Percentiles rank a stretch among this genome's conserved stretches.
Evolutionary conservation across 2,797 vertebrate genomes (phyloP).

Genomic region (Ceyx erithaca): DNA sequence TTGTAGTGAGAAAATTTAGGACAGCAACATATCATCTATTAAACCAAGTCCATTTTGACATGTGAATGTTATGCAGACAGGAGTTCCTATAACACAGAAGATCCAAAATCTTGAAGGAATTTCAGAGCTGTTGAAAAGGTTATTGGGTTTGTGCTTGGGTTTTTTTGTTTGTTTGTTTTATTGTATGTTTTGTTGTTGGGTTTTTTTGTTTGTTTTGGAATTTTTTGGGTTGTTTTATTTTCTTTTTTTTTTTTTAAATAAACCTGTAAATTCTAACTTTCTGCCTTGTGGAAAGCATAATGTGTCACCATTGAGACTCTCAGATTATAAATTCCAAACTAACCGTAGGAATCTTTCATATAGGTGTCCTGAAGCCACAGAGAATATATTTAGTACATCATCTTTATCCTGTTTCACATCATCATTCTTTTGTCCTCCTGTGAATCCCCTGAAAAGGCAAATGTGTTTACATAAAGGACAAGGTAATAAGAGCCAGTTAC

Average conservation of each 20-base stretch:
- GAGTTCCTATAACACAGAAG: neutral
- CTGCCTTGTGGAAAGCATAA: neutral
- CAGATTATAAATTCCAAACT: conserved; percentile 39
- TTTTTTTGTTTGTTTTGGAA: too few relatives aligned
- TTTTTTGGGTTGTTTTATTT: too few relatives aligned
- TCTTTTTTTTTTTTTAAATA: neutral
- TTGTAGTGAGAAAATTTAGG: neutral
- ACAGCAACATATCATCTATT: neutral
- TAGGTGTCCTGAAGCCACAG: conserved; percentile 95
- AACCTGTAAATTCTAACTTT: neutral
- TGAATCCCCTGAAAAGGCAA: conserved; percentile 86
- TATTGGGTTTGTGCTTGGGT: neutral
- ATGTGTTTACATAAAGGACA: neutral
- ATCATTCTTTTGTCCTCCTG: conserved; percentile 88
- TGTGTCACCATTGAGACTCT: neutral
- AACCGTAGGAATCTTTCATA: conserved; percentile 97
- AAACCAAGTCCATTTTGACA: neutral
- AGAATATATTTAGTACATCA: conserved; percentile 97
- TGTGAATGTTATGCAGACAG: neutral
- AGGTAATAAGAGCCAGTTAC: neutral
- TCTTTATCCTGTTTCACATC: conserved; percentile 92
- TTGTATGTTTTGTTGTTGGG: too few relatives aligned
- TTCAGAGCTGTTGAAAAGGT: neutral
- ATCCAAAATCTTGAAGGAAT: neutral
- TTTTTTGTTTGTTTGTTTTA: too few relatives aligned